phyloP scores from a whole-genome alignment of 2,113 vertebrate species.

The Podarcis cretensis region DNA sequence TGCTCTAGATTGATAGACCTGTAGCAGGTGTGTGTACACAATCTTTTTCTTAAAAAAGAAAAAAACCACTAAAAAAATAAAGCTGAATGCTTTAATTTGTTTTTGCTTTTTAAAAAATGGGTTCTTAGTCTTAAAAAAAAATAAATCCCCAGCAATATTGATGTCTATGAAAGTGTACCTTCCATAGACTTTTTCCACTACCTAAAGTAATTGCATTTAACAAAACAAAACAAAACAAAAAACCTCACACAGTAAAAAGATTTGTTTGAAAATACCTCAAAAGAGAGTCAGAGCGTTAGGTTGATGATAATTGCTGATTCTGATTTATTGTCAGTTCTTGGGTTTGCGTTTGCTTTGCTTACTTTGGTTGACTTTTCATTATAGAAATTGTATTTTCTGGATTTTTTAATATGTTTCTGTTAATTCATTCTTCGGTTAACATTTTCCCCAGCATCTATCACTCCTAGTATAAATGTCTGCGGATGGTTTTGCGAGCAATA shows the following conservation, averaged over 20 bases:
- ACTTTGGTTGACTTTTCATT: not conserved
- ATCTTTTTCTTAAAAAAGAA: conserved; percentile 32
- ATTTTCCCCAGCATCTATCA: conserved; percentile 8
- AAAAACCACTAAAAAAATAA: conserved; percentile 47
- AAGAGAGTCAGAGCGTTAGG: conserved; percentile 38
- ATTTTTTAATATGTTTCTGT: conserved; percentile 6
- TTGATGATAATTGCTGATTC: conserved; percentile 58
- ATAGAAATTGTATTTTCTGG: conserved; percentile 14
- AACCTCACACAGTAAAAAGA: conserved; percentile 32
- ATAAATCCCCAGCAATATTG: conserved; percentile 27
- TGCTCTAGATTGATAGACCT: conserved; percentile 76
- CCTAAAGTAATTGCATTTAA: conserved; percentile 55
- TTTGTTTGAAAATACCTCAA: conserved; percentile 61
- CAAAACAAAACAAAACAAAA: conserved; percentile 3
- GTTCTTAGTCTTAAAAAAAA: conserved; percentile 39
- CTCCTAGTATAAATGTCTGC: not conserved
- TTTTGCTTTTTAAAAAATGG: conserved; percentile 22
- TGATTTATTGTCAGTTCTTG: conserved; percentile 54
- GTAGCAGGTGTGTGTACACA: conserved; percentile 75
- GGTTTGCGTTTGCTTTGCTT: conserved; percentile 29
- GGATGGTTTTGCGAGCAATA: not conserved
- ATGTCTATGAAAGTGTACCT: conserved; percentile 44
- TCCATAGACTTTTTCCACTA: conserved; percentile 30
- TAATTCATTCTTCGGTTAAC: not conserved
- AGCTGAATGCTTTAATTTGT: conserved; percentile 56